Evolutionary conservation across 2,888 invertebrate species (phyloP), one percentile per base, ranked within the genome.

Genomic region (Pecten maximus): DNA sequence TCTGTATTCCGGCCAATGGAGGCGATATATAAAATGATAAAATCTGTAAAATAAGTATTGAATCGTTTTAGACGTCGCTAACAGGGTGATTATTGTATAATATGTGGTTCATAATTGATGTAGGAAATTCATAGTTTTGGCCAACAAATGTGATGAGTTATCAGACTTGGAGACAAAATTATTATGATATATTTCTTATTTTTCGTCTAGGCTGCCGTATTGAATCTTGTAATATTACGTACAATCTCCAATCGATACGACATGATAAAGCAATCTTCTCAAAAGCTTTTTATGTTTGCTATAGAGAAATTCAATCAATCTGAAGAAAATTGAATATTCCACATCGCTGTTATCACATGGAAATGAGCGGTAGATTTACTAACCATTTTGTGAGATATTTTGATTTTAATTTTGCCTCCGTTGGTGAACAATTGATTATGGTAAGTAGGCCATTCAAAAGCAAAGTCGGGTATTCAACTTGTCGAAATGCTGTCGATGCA

Each of bases 341-440:
- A 74, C 28, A 2, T 35, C 35, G 0, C 74, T 74, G 74, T 35
- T 74, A 74, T 28, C 74, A 74, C 28, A 74, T 74, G 74, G 74
- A 35, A 28, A 35, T 74, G 35, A 74, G 74, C 8, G 23, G 28
- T 28, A 74, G 28, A 74, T 74, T 74, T 74, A 74, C 35, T 74
- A 35, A 0, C 35, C 0, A 1, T 74, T 74, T 74, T 74, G 60
- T 60, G 23, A 23, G 60, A 60, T 35, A 35, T 74, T 74, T 74
- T 4, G 28, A 35, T 74, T 19, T 4, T 12, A 74, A 16, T n/a
- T 74, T 74, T 74, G 35, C 28, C 35, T 28, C 74, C 74, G 35
- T 28, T 28, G 28, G 74, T 35, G 35, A 74, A 74, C 74, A 74
- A 74, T 74, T 60, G 60, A 60, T 60, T 60, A 60, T 60, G 74